These are phyloP conservation scores for Malurus splendens DNA, from an alignment of 2,797 vertebrate species.

Conservation along the genomic window DNA sequence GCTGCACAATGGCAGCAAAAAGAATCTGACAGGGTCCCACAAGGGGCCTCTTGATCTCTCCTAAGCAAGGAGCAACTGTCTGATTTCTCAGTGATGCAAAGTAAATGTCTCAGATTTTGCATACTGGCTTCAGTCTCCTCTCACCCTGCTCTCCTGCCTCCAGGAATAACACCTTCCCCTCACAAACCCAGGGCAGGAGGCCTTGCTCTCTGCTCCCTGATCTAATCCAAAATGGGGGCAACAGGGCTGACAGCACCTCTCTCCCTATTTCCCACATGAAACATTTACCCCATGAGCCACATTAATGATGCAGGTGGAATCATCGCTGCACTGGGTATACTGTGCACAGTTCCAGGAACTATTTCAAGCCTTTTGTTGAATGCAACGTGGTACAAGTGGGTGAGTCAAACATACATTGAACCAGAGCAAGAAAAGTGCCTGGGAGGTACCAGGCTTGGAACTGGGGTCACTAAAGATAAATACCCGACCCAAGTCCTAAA, in stretches of 20 bases:
- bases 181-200: not conserved
- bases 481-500: not conserved
- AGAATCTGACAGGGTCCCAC: not conserved
- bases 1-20: not conserved
- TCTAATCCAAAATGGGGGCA: fast-evolving
- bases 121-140: not conserved
- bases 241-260: not conserved
- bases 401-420: not conserved
- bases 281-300: not conserved
- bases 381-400: not conserved
- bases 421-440: not conserved
- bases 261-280: not conserved
- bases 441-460: not conserved
- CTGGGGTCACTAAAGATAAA: not conserved
- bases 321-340: not conserved
- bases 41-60: not conserved
- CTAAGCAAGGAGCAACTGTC: not conserved
- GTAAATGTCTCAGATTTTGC: not conserved
- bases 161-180: not conserved
- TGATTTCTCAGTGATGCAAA: not conserved
- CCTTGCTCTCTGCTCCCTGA: not conserved
- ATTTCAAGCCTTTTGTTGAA: not conserved
- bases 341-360: not conserved
- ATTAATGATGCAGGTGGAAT: not conserved
- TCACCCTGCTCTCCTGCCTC: not conserved